Base-by-base conservation (phyloP, 2,113 vertebrate species). In the Labeo rohita region DNA sequence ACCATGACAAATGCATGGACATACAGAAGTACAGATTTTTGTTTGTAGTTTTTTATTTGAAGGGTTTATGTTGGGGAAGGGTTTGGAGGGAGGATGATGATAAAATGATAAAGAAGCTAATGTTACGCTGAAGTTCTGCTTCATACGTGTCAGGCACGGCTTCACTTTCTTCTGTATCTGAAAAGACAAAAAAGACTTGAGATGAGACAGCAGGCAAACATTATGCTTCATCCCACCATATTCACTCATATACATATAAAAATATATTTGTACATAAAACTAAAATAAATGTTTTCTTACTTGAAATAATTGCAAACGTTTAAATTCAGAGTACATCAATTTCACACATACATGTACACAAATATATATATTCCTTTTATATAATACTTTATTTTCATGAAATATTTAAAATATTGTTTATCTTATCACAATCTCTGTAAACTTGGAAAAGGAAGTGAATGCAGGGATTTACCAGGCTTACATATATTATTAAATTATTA, bases 161-260 rank as follows among this genome's bases (percentile, higher is more conserved):
- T 66, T 89, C 74, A 92, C 85, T 89, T 92, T 50, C 91, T 86
- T 65, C 75, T 92, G 84, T 89, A 92, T 52, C 91, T 92, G 86
- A 52, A 89, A 84, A 43, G 4, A 72, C 7, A 34, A 47, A 63
- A 52, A 74, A 2, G 36, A 83, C 34, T 63, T 36, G 2, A 75
- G 5, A 49, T 49, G n/a, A 76, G 2, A 16, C 54, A 56, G 16
- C 8, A 34, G 43, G 6, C 1, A 70, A 6, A 52, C 68, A 43
- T 16, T n/a, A 78, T 18, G 6, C 23, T 15, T 4, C 1, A 2
- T 12, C 0, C 3, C 28, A 28, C 4, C 3, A 3, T 0, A 28
- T 28, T 65, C n/a, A 63, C 4, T 63, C 0, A 63, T 34, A 34
- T 12, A n/a, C 54, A 28, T 28, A 28, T 28, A 28, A 28, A 28